Conservation (phyloP, 2,797 vertebrate species). For the Vultur gryphus region DNA sequence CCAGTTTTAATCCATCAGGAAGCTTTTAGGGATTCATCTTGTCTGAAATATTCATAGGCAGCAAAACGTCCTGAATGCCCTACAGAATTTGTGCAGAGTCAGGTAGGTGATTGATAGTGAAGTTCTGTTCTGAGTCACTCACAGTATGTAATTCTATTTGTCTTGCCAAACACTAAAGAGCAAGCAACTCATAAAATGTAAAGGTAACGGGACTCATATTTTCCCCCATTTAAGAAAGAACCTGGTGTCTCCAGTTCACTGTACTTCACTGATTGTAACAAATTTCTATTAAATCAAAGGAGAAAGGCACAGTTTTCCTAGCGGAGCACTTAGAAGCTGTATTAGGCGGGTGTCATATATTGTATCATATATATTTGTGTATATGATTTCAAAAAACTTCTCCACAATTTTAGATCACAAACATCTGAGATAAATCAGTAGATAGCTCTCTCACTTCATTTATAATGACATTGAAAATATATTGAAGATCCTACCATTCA, state of each 20-base stretch:
- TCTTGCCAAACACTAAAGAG: constrained; percentile 79
- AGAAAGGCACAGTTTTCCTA: not conserved
- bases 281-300: constrained; percentile 65
- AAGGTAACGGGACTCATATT: constrained; percentile 70
- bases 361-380: not conserved
- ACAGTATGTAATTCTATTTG: constrained; percentile 82
- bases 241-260: constrained; percentile 35
- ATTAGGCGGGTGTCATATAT: constrained; percentile 1
- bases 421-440: not conserved
- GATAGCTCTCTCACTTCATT: not conserved
- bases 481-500: not conserved
- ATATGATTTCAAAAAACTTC: not conserved
- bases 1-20: constrained; percentile 78
- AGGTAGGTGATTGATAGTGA: constrained; percentile 79
- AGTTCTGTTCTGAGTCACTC: constrained; percentile 77
- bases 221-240: constrained; percentile 65
- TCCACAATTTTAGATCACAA: not conserved
- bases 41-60: constrained; percentile 85
- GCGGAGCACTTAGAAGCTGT: not conserved
- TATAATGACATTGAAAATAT: not conserved
- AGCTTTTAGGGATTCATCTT: constrained; percentile 77
- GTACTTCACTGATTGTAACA: constrained; percentile 23
- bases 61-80: constrained; percentile 84
- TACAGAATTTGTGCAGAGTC: constrained; percentile 79
- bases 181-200: constrained; percentile 76